phyloP scores from a whole-genome alignment of 2,888 invertebrate genomes.

The Diploptera punctata region DNA sequence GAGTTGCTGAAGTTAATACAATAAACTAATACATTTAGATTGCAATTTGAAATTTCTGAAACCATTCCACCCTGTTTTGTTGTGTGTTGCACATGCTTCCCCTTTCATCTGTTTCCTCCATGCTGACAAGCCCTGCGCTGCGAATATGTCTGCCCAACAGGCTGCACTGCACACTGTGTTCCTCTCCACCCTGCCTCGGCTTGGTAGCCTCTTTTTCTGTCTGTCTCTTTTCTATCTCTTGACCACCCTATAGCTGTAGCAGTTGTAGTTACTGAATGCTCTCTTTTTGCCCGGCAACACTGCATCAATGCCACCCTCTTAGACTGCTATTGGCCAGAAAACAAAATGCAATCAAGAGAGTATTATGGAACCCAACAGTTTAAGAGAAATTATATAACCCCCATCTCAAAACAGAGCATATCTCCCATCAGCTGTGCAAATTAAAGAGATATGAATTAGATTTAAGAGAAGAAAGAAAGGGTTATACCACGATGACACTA shows the following conservation, averaged over 20 bases:
- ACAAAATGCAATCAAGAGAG: slow-evolving; percentile 7
- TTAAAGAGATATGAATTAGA: not conserved
- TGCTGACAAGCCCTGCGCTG: slow-evolving; percentile 45
- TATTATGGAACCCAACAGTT: no score
- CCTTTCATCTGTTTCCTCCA: slow-evolving; percentile 38
- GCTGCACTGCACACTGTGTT: slow-evolving; percentile 31
- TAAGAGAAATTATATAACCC: not conserved
- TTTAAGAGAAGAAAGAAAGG: not conserved
- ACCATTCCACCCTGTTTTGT: slow-evolving; percentile 27
- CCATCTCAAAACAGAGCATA: not conserved
- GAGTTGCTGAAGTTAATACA: not conserved
- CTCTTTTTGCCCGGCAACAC: slow-evolving; percentile 36
- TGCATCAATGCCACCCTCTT: slow-evolving; percentile 43
- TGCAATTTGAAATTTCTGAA: not conserved
- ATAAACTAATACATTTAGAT: no score
- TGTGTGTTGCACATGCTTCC: slow-evolving; percentile 30
- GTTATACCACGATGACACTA: not conserved
- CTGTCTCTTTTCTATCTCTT: slow-evolving; percentile 60
- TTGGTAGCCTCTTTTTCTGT: slow-evolving; percentile 53
- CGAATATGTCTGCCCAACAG: slow-evolving; percentile 24
- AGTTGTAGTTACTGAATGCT: slow-evolving; percentile 40
- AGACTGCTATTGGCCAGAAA: slow-evolving; percentile 39
- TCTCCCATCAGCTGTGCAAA: not conserved
- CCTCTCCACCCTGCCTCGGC: slow-evolving; percentile 34
- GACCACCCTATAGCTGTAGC: slow-evolving; percentile 36